Base-by-base conservation (phyloP, 2,797 vertebrate species). In the Rousettus madagascariensis region DNA sequence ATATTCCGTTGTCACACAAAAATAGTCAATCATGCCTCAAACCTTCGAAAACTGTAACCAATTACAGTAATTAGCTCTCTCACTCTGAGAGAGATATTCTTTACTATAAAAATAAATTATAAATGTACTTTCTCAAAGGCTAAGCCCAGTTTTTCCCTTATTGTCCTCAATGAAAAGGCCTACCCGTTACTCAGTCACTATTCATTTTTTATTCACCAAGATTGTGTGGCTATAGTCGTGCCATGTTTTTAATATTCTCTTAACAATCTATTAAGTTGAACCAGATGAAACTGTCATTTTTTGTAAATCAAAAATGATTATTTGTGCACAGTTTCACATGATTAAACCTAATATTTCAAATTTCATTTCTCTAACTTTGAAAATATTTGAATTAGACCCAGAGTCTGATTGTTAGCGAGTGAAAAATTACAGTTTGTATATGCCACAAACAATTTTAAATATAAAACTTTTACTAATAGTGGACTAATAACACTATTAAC, bases 231-330 rank as follows among this genome's bases (percentile, higher is more conserved):
- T 61, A 3, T 15, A 59, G 11, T 22, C 11, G 51, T 3, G 17
- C 26, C 30, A 55, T 22, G 20, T 30, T 49, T 68, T 83, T 30
- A 53, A 85, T 69, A 65, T 7, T 87, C 49, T 83, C 33, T n/a
- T 95, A 41, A 51, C 9, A 46, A 66, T 68, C 19, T n/a, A 26
- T 63, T 92, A 41, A 36, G 7, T 66, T 82, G 43, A 91, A 36
- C 20, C 59, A 71, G 43, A 75, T 46, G 72, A 80, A 63, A 36
- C 30, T 82, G 36, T n/a, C 49, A 80, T 89, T 77, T 96, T 96
- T 93, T 71, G 2, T 57, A 77, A n/a, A 13, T 28, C 36, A n/a
- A 38, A 57, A 53, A 33, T 53, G 15, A 16, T 71, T 22, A 57
- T 33, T 15, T 65, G 36, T 22, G 38, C 15, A 71, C 13, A 65